Evolutionary conservation across 2,797 vertebrate genomes (phyloP), one percentile per base, ranked within the genome.

Genomic region (Ceryle rudis): DNA sequence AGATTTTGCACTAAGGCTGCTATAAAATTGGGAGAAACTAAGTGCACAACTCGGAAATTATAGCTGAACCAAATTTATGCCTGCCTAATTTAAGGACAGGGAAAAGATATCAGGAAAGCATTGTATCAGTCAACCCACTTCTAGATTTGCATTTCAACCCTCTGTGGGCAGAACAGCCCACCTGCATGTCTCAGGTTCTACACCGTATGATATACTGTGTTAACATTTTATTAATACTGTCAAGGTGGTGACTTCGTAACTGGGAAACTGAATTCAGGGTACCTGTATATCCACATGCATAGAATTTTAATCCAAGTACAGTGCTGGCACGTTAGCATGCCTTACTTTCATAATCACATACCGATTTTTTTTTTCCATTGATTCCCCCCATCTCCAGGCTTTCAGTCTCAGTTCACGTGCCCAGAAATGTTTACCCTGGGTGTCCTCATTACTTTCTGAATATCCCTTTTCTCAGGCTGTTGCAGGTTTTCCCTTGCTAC

Each of bases 201-300:
- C 14, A n/a, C 49, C 4, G 0, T 28, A 10, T 10, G 26, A 11
- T 41, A 35, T 17, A 47, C 55, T 52, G 5, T 26, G 29, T 19
- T 55, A 29, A 64, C 49, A 9, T 52, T 52, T 52, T 28, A 52
- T 52, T 62, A 35, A 20, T 64, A 7, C 9, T 55, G 42, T 33
- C 31, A 33, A 49, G 33, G 41, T 33, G 35, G 26, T 52, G 25
- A 52, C 25, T 52, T 52, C 49, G 28, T 28, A 52, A 52, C 5
- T 28, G 26, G 29, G 47, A 60, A 83, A 51, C 42, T 62, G 69
- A 57, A 37, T 73, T 66, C 31, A 49, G 10, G 21, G 14, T 26
- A 23, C 23, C n/a, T 35, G 4, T 16, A 14, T 25, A 31, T 22
- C 54, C 15, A 65, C 0, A 1, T 6, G 8, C 20, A 33, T 17